Base-by-base conservation (phyloP, 2,797 vertebrate genomes). In the Harpagifer antarcticus region DNA sequence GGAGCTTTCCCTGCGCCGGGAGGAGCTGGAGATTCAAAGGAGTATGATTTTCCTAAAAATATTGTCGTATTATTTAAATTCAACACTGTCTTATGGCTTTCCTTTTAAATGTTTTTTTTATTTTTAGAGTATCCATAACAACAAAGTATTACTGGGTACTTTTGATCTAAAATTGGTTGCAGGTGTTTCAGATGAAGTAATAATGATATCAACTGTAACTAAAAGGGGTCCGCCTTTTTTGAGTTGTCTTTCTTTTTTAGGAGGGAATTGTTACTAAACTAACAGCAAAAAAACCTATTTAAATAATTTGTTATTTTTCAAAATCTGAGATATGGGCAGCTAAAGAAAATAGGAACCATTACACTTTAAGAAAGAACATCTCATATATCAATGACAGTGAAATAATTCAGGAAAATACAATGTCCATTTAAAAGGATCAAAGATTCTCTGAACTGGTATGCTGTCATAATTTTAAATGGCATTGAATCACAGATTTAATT, bases 21-120 rank as follows among this genome's bases (percentile, higher is more conserved):
- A 96, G 82, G 95, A 96, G 84, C 91, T 96, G 6, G 95, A 95
- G 81, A 93, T 95, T 71, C 94, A 96, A 82, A 91, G 94, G 68
- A 95, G 92, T 90, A 92, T 31, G 80, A 84, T 82, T 58, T 70
- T 65, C 1, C 14, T 7, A 44, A 27, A 2, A 27, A 31, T 15
- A 20, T 15, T 33, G 8, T 16, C 19, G 3, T n/a, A 9, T 14
- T 11, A 42, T 63, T 76, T 47, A 37, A 63, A 50, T 40, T 20
- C 16, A 62, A n/a, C 14, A 5, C 0, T 66, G 3, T n/a, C 8
- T 45, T 7, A 19, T 1, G 49, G 0, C 0, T 27, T 17, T 59
- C 10, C 7, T 13, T 11, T 4, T 42, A 6, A 2, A 23, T 42
- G 69, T 57, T 53, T n/a, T n/a, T 10, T 49, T 13, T 20, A 1